Evolutionary conservation across 2,888 invertebrate genomes (phyloP).

Genomic region (Hoplodrina ambigua): DNA sequence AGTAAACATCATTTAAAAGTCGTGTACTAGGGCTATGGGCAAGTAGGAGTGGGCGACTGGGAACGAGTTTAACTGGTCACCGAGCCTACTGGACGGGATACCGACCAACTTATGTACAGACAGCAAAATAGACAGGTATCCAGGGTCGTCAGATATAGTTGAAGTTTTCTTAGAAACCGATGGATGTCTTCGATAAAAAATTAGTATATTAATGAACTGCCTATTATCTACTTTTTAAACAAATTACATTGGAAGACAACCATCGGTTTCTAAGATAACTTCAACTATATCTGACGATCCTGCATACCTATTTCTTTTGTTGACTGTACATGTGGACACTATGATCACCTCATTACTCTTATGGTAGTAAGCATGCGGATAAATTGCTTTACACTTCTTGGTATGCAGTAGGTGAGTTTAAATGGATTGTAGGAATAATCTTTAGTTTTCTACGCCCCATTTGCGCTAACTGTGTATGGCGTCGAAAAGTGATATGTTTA

Average conservation of each 20-base stretch:
- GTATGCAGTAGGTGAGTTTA: constrained; percentile 18
- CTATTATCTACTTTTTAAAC: no score
- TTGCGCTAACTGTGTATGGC: neutral
- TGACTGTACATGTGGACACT: constrained; percentile 18
- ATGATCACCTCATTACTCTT: constrained; percentile 26
- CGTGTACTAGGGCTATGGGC: constrained; percentile 20
- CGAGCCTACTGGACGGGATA: constrained; percentile 39
- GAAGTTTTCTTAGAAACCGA: no score
- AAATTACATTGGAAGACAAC: no score
- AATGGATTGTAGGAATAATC: neutral
- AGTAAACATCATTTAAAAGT: constrained; percentile 9
- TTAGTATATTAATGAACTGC: no score
- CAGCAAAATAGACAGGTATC: no score
- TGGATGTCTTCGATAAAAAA: no score
- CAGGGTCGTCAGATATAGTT: no score
- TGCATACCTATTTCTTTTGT: no score
- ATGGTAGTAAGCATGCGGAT: constrained; percentile 4
- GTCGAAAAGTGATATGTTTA: neutral
- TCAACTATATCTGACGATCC: no score
- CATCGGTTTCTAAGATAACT: no score
- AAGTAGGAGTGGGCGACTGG: constrained; percentile 31
- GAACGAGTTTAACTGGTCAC: constrained; percentile 50
- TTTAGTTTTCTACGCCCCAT: neutral
- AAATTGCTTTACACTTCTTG: constrained; percentile 28
- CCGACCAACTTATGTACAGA: constrained; percentile 6